Evolutionary conservation across 2,113 vertebrate genomes (phyloP), one percentile per base, ranked within the genome.

Genomic region (Acrocephalus arundinaceus): DNA sequence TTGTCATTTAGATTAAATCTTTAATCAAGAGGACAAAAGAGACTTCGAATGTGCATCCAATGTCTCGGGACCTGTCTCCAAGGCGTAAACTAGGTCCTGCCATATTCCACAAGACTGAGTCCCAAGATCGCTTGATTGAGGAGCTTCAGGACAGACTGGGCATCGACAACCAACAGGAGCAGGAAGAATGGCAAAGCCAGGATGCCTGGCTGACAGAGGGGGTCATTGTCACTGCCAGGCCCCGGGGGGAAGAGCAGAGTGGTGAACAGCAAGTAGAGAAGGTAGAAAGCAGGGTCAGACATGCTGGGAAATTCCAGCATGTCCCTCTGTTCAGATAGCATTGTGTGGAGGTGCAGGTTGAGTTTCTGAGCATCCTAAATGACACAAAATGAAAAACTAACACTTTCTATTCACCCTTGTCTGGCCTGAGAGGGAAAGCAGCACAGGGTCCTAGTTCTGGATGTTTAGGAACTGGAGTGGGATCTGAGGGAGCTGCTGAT

Each of bases 21-120:
- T 98, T 99, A 96, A 99, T 99, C 94, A 98, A 98, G 96, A 99
- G 99, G 97, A 99, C 99, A 48, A 99, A 99, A 97, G 99, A 99
- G 97, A 98, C 98, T 3, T 85, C 98, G 28, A 99, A 99, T 15
- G 98, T 99, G 33, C 99, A 99, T 87, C 99, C 99, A 67, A 99
- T 99, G 99, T 99, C 97, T 95, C 98, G 99, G 28, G 99, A 99
- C 15, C 98, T 98, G 73, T 98, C 98, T 70, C 98, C 98, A 57
- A 99, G 99, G 79, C 98, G 98, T 95, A 99, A 98, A 97, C 97
- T 98, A 98, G 99, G 98, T 10, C 99, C 99, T 11, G 86, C 99
- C 89, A 97, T 99, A 84, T 98, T 99, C 80, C 98, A 99, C 98
- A 99, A 99, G 98, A 99, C 97, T 91, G 97, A 96, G 10, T 99